Evolutionary conservation across 1,140 invertebrate genomes (phyloP).

Genomic region (Anastrepha ludens): DNA sequence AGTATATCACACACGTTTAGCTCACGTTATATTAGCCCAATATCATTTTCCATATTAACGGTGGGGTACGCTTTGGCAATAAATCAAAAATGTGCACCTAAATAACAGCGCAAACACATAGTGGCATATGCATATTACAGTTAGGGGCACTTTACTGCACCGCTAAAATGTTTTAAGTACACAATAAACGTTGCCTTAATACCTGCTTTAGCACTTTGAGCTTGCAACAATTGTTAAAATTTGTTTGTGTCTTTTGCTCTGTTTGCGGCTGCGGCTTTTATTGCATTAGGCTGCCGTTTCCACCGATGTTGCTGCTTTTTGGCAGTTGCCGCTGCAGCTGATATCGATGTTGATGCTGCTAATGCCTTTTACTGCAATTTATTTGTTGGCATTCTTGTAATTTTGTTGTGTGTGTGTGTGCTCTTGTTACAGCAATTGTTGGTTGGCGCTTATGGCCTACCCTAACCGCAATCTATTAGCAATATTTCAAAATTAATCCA

Average conservation of each 20-base stretch:
- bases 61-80: not conserved
- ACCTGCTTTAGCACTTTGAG: not conserved
- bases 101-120: not conserved
- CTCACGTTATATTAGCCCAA: not conserved
- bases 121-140: not conserved
- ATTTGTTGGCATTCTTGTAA: not conserved
- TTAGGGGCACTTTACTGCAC: constrained; percentile 23
- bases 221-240: constrained; percentile 28
- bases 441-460: constrained; percentile 11
- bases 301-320: not conserved
- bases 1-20: too few species aligned
- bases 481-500: constrained; percentile 55
- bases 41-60: constrained; percentile 26
- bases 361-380: not conserved
- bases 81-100: constrained; percentile 25
- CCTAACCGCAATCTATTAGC: constrained; percentile 33
- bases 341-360: not conserved
- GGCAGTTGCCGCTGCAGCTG: not conserved
- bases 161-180: constrained; percentile 51
- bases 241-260: not conserved
- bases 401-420: not conserved
- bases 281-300: not conserved
- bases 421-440: constrained; percentile 4
- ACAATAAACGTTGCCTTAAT: constrained; percentile 42
- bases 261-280: not conserved